Conservation (phyloP, 2,113 vertebrate genomes). For the Hystrix cristata region DNA sequence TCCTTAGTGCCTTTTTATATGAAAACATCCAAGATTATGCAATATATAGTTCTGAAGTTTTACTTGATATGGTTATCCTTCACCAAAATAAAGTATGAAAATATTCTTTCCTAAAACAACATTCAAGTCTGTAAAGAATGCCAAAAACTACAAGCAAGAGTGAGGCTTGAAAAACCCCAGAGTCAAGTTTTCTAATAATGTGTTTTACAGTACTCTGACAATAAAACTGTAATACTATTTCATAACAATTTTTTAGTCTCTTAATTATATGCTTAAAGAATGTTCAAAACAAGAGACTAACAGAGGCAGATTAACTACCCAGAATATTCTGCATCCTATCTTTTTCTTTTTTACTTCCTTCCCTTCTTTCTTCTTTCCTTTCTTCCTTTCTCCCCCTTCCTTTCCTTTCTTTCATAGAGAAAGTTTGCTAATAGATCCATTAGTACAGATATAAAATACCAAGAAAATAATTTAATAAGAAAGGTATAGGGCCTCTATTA, state of each 20-base stretch:
- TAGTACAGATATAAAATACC: neutral
- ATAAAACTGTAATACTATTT: constrained; percentile 41
- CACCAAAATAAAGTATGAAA: constrained; percentile 59
- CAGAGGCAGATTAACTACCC: neutral
- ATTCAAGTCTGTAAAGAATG: constrained; percentile 32
- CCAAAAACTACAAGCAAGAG: constrained; percentile 24
- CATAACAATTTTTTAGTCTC: neutral
- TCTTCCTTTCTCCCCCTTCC: neutral
- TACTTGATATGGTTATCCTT: constrained; percentile 53
- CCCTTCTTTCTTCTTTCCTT: neutral
- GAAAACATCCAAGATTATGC: constrained; percentile 65
- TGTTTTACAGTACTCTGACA: constrained; percentile 16
- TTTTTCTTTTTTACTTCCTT: neutral
- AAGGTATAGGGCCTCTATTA: neutral
- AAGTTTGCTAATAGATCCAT: constrained; percentile 8
- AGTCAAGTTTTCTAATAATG: constrained; percentile 59
- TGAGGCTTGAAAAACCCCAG: constrained; percentile 13
- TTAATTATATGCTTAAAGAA: constrained; percentile 29
- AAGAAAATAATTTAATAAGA: constrained; percentile 44
- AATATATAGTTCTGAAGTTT: constrained; percentile 68
- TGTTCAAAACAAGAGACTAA: neutral
- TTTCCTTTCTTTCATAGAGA: neutral
- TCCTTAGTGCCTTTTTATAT: constrained; percentile 58
- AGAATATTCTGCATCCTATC: neutral
- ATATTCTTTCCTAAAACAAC: constrained; percentile 52